Percentiles rank a stretch among this genome's conserved stretches.
Conservation (phyloP, 2,797 vertebrate genomes). For the Gallinago solitaria region DNA sequence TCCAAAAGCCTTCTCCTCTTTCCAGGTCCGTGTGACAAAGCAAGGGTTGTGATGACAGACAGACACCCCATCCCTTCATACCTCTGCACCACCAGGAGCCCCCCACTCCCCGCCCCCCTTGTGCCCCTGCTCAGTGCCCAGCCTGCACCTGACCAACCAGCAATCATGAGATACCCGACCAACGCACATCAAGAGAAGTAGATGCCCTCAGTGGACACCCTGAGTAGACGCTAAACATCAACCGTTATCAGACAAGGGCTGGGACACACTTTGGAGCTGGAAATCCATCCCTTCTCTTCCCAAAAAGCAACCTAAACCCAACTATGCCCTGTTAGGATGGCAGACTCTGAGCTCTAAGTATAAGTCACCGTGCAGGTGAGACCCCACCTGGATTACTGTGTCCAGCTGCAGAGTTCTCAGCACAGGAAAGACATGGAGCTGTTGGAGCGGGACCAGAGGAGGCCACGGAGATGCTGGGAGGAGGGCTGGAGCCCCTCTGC, state of each 20-base stretch:
- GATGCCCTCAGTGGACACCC: not conserved
- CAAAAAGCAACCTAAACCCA: not conserved
- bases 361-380: too few species aligned
- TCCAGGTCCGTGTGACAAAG: not conserved
- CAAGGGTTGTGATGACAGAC: not conserved
- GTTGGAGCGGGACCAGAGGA: too few species aligned
- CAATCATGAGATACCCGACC: not conserved
- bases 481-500: too few species aligned
- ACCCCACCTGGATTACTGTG: too few species aligned
- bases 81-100: not conserved
- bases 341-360: not conserved
- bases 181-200: not conserved
- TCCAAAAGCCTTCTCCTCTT: not conserved
- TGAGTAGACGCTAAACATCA: not conserved
- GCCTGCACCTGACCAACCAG: not conserved
- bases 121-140: not conserved
- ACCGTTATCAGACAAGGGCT: not conserved
- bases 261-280: not conserved
- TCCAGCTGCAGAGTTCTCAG: too few species aligned
- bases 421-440: too few species aligned
- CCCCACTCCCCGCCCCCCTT: too few species aligned
- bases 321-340: not conserved
- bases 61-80: accelerated
- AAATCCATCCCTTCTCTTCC: not conserved
- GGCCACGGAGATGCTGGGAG: too few species aligned